Conservation (phyloP, 2,113 vertebrate genomes). For the Rynchops niger region DNA sequence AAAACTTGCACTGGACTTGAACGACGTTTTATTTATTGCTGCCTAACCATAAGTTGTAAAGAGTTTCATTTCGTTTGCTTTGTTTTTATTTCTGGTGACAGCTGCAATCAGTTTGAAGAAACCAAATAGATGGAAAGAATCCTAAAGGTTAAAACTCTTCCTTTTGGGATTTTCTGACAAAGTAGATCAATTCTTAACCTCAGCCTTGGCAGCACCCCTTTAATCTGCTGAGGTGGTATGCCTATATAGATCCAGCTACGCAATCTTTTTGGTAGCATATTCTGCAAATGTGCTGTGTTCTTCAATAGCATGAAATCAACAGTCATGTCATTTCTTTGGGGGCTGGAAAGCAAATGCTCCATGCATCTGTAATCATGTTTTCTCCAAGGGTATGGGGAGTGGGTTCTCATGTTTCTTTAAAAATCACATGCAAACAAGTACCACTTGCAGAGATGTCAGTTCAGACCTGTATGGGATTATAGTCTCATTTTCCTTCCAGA, state of each 20-base stretch:
- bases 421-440: background rate
- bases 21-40: background rate
- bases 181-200: conserved; percentile 43
- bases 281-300: background rate
- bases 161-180: conserved; percentile 56
- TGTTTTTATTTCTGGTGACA: conserved; percentile 44
- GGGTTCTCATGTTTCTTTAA: background rate
- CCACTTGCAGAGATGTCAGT: background rate
- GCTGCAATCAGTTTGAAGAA: conserved; percentile 18
- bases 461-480: background rate
- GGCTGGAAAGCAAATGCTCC: background rate
- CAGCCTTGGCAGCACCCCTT: background rate
- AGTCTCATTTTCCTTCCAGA: background rate
- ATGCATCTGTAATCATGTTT: background rate
- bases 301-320: background rate
- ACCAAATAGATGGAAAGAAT: conserved; percentile 44
- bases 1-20: background rate
- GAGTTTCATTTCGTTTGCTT: conserved; percentile 4
- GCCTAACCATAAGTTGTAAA: background rate
- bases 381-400: background rate
- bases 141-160: conserved; percentile 49
- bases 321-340: background rate
- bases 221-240: background rate
- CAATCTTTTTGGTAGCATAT: background rate
- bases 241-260: background rate